A percentile compares a stretch with the other conserved stretches of the same genome.
Conservation (phyloP, 1,140 invertebrate genomes). For the Hyphantria cunea region DNA sequence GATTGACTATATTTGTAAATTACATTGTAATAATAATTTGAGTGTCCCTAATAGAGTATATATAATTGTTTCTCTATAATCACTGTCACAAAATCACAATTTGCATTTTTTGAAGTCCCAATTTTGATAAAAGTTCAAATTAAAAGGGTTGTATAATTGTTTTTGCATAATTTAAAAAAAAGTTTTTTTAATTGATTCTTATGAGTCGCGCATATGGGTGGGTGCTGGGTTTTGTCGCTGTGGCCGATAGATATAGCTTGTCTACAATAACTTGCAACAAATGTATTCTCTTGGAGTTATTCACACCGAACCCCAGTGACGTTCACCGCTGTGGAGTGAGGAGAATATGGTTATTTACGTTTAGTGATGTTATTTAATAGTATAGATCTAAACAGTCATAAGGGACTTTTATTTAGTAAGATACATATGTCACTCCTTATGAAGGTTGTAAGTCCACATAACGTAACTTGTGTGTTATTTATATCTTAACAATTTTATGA, state of each 20-base stretch:
- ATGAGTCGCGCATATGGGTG: conserved; percentile 66
- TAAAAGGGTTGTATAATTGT: conserved; percentile 63
- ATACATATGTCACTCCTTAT: conserved; percentile 67
- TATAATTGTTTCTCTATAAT: conserved; percentile 71
- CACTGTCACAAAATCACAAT: conserved; percentile 81
- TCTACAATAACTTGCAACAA: conserved; percentile 3
- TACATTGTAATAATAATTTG: conserved; percentile 77
- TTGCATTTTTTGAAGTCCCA: conserved; percentile 67
- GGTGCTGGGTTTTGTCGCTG: conserved; percentile 43
- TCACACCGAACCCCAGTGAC: conserved; percentile 8
- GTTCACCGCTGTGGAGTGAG: too few species aligned
- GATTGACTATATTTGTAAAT: conserved; percentile 81
- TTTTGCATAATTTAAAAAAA: conserved; percentile 63
- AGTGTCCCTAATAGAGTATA: conserved; percentile 71
- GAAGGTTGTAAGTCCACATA: conserved; percentile 78
- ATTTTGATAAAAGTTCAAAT: conserved; percentile 63
- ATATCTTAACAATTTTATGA: conserved; percentile 73
- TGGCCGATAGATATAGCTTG: conserved; percentile 42
- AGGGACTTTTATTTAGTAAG: conserved; percentile 56
- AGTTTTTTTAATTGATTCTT: conserved; percentile 55
- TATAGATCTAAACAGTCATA: conserved; percentile 24
- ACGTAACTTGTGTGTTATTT: conserved; percentile 75
- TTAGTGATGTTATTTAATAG: conserved; percentile 20
- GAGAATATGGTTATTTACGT: conserved; percentile 7
- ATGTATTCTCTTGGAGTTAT: conserved; percentile 5